These are phyloP conservation scores for Erpetoichthys calabaricus DNA, from an alignment of 2,797 vertebrate genomes.

Conservation along the genomic window DNA sequence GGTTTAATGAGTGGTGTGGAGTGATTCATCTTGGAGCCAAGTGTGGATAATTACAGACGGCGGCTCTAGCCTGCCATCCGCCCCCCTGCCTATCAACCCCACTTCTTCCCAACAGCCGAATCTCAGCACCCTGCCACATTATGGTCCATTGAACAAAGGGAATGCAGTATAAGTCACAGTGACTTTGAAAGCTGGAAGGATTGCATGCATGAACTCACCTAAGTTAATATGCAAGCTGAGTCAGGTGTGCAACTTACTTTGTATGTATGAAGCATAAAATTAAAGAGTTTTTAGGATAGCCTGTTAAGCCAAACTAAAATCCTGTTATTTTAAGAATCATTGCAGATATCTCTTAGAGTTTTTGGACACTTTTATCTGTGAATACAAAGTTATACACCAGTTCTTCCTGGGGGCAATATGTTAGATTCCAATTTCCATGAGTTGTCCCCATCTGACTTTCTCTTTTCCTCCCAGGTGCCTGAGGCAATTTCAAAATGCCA, in stretches of 20 bases:
- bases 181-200: constrained; percentile 4
- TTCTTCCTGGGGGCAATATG: no score
- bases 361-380: no score
- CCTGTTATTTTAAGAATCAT: no score
- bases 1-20: constrained; percentile 27
- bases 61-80: constrained; percentile 2
- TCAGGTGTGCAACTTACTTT: constrained; percentile 6
- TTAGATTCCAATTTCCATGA: not conserved
- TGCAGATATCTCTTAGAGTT: no score
- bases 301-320: no score
- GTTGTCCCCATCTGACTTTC: not conserved
- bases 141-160: constrained; percentile 10
- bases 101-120: not conserved
- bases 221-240: not conserved
- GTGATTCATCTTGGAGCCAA: constrained; percentile 25
- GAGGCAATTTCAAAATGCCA: constrained; percentile 82
- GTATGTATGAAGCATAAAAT: no score
- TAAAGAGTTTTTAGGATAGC: no score
- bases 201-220: constrained; percentile 1
- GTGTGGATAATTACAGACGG: constrained; percentile 26
- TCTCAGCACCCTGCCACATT: constrained; percentile 8
- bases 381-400: no score
- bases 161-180: no score
- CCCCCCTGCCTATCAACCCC: constrained; percentile 6
- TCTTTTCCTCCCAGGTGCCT: constrained; percentile 56